Percentiles rank a stretch among this genome's conserved stretches.
These are phyloP conservation scores for Lycia hirtaria DNA, from an alignment of 2,888 invertebrate genomes.

Conservation along the genomic window DNA sequence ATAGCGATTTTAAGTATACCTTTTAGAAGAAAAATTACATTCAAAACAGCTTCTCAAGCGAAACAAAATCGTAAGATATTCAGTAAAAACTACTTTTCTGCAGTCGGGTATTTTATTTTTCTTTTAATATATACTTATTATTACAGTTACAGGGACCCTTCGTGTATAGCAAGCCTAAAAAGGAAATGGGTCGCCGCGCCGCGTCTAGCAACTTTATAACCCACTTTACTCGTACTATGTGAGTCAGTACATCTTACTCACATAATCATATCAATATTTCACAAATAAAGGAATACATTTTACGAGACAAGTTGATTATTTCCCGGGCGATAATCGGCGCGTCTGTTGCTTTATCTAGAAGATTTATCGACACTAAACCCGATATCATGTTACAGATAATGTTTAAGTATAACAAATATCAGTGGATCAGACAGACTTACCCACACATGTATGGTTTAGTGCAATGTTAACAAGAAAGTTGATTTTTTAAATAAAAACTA, in stretches of 20 bases:
- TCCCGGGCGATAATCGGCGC: neutral
- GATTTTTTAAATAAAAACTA: no score
- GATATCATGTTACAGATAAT: neutral
- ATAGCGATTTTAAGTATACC: no score
- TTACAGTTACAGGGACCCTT: no score
- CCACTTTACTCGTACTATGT: neutral
- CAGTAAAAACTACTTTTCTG: no score
- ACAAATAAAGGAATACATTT: constrained; percentile 4
- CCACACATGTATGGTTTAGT: no score
- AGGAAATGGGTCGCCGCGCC: neutral
- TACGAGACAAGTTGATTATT: constrained; percentile 1
- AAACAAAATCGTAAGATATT: no score
- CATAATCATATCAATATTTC: neutral
- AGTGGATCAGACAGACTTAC: neutral
- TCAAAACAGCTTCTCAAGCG: no score
- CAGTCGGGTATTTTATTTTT: no score
- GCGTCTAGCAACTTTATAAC: neutral
- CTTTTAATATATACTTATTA: no score
- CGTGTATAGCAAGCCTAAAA: no score
- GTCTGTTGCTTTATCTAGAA: neutral
- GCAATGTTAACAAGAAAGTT: no score
- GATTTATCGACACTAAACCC: neutral
- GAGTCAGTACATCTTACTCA: neutral
- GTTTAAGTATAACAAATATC: neutral
- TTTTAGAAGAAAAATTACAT: no score